Conservation (phyloP, 2,888 invertebrate species). For the Taenaris catops region DNA sequence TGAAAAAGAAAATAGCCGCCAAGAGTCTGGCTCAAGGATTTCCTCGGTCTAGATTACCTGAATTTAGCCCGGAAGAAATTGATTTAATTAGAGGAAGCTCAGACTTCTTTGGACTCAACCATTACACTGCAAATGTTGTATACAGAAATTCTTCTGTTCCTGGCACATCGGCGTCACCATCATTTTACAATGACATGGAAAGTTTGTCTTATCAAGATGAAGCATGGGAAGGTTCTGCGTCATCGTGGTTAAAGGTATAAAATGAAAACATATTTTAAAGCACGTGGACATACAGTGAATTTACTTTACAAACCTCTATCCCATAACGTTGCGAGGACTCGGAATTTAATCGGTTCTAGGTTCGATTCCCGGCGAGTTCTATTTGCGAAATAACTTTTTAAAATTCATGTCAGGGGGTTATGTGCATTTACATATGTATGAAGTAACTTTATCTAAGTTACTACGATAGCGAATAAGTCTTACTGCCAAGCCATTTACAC, state of each 20-base stretch:
- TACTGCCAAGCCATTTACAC: too few relatives aligned
- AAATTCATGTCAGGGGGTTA: too few relatives aligned
- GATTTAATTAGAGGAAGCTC: conserved; percentile 72
- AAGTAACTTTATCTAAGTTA: too few relatives aligned
- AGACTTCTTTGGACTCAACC: conserved; percentile 86
- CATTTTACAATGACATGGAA: conserved; percentile 31
- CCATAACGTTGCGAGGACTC: too few relatives aligned
- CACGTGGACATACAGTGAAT: too few relatives aligned
- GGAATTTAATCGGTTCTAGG: too few relatives aligned
- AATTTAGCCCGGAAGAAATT: conserved; percentile 80
- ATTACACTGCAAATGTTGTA: conserved; percentile 77
- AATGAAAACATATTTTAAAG: neutral
- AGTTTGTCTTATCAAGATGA: conserved; percentile 24
- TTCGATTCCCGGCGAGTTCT: too few relatives aligned
- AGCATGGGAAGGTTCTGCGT: conserved; percentile 30
- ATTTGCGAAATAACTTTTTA: too few relatives aligned
- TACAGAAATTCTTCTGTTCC: conserved; percentile 41
- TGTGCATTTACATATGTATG: too few relatives aligned
- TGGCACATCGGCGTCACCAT: conserved; percentile 28
- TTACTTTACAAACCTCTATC: too few relatives aligned
- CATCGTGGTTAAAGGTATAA: conserved; percentile 28
- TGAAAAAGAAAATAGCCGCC: conserved; percentile 75
- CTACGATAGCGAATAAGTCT: too few relatives aligned
- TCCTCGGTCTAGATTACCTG: conserved; percentile 75
- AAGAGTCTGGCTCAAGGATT: conserved; percentile 80